Percentiles rank a stretch among this genome's conserved stretches.
Evolutionary conservation across 1,140 invertebrate species (phyloP).

Genomic region (Halesus radiatus): DNA sequence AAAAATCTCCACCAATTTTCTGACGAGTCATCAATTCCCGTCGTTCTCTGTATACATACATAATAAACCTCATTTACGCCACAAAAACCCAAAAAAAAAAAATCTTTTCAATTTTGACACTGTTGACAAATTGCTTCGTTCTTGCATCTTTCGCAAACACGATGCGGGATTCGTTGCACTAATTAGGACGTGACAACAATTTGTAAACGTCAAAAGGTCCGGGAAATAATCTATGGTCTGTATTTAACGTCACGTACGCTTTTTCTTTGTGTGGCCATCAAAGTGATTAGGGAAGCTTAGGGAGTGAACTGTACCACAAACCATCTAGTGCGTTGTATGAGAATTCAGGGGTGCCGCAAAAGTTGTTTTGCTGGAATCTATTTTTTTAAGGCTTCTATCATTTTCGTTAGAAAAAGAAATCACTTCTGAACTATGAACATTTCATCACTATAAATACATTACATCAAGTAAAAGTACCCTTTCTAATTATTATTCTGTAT

Average conservation of each 20-base stretch:
- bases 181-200: background rate
- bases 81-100: background rate
- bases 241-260: constrained; percentile 3
- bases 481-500: no score
- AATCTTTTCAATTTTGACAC: background rate
- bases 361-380: no score
- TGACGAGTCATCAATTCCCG: background rate
- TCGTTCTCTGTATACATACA: background rate
- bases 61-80: background rate
- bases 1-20: background rate
- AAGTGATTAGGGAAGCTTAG: no score
- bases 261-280: background rate
- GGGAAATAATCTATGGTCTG: background rate
- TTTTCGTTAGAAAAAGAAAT: no score
- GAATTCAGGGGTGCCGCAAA: no score
- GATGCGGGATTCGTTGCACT: background rate
- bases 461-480: no score
- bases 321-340: no score
- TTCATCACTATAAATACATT: no score
- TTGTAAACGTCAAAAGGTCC: constrained; percentile 2
- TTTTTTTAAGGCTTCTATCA: no score
- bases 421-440: no score
- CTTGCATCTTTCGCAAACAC: background rate
- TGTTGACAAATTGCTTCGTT: constrained; percentile 4
- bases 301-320: no score